These are phyloP conservation scores for Cylloceria caligata DNA, from an alignment of 2,888 invertebrate genomes.

Conservation along the genomic window DNA sequence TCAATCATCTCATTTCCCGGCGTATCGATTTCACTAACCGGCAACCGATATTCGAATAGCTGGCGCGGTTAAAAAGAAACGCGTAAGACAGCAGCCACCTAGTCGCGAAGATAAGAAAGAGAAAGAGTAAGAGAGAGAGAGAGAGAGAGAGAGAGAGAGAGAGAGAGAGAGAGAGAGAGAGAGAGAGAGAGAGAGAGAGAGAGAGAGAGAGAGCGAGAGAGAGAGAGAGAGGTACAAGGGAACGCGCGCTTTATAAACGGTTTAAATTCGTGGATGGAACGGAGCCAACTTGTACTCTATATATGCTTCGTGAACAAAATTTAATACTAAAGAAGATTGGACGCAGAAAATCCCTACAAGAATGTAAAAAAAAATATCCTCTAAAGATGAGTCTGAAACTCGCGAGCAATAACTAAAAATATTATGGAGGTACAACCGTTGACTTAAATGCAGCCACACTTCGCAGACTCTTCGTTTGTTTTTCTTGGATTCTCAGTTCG, in stretches of 20 bases:
- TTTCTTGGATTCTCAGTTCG: too few relatives aligned
- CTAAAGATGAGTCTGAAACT: not conserved
- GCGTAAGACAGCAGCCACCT: conserved; percentile 61
- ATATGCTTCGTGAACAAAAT: not conserved
- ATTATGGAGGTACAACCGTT: too few relatives aligned
- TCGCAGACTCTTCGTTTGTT: too few relatives aligned
- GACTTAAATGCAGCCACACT: too few relatives aligned
- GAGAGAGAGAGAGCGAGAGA: conserved; percentile 38
- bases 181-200: conserved; percentile 30
- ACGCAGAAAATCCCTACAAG: not conserved
- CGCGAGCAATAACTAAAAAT: not conserved
- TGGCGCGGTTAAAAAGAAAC: conserved; percentile 68
- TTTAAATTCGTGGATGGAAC: conserved; percentile 63
- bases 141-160: conserved; percentile 38
- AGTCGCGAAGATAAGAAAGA: not conserved
- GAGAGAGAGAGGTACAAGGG: too few relatives aligned
- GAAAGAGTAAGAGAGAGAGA: conserved; percentile 30
- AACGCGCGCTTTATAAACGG: conserved; percentile 67
- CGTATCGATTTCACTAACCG: conserved; percentile 77
- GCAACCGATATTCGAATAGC: conserved; percentile 41
- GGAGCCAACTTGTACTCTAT: conserved; percentile 25
- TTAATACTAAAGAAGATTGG: not conserved
- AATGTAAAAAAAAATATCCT: not conserved
- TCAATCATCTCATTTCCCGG: conserved; percentile 79
- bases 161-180: conserved; percentile 37